Conservation (phyloP, 2,888 invertebrate species). For the Plebejus melissa region DNA sequence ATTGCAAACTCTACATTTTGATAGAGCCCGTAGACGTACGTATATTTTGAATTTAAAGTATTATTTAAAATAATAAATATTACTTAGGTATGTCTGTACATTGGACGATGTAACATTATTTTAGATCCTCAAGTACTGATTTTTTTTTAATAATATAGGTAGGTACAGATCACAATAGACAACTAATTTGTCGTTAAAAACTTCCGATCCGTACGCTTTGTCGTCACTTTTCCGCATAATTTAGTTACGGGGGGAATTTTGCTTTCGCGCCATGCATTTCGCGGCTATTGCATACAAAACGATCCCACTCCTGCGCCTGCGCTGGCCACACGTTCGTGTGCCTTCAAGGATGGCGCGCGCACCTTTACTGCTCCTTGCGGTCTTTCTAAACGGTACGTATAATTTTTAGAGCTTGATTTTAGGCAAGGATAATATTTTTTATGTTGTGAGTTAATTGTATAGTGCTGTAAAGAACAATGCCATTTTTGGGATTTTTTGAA, state of each 20-base stretch:
- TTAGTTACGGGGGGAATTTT: conserved; percentile 12
- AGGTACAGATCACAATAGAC: no score
- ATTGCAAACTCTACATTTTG: no score
- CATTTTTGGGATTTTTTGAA: no score
- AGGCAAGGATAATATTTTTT: background rate
- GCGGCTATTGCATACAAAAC: conserved; percentile 33
- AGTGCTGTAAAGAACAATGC: background rate
- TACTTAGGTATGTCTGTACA: no score
- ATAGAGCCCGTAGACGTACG: no score
- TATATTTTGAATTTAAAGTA: no score
- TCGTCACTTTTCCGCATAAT: background rate
- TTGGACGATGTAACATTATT: no score
- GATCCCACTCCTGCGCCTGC: conserved; percentile 34
- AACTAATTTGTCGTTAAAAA: no score
- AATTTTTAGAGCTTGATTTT: background rate
- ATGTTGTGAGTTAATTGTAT: background rate
- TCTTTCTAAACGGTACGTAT: conserved; percentile 43
- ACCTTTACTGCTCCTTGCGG: conserved; percentile 38
- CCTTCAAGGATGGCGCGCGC: conserved; percentile 49
- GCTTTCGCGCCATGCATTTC: conserved; percentile 26
- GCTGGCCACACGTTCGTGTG: conserved; percentile 23
- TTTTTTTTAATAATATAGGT: no score
- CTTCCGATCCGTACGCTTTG: no score
- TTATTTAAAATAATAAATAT: no score
- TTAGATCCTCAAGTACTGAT: no score